phyloP scores from a whole-genome alignment of 2,113 vertebrate species.

The Misgurnus mizolepis region DNA sequence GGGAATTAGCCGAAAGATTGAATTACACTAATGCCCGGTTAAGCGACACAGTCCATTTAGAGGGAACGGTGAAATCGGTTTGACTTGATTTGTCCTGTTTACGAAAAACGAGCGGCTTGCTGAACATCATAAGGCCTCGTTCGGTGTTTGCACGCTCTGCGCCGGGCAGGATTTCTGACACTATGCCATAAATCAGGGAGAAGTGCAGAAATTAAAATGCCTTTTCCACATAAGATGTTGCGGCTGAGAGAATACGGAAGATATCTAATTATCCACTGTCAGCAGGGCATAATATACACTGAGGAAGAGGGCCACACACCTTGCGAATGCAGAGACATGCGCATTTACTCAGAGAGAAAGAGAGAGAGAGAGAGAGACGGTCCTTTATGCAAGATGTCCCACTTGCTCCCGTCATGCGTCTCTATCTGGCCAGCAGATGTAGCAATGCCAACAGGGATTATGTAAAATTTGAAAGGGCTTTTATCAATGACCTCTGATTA shows the following conservation, averaged over 20 bases:
- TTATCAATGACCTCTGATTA: constrained; percentile 5
- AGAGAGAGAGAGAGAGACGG: neutral
- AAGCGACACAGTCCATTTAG: constrained; percentile 27
- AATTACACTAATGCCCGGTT: constrained; percentile 35
- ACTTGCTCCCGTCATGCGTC: constrained; percentile 4
- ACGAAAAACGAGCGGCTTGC: constrained; percentile 22
- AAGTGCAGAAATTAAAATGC: constrained; percentile 35
- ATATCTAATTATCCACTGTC: constrained; percentile 38
- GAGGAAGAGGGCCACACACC: constrained; percentile 40
- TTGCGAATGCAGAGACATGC: neutral
- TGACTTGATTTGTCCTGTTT: constrained; percentile 37
- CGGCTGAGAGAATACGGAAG: constrained; percentile 20
- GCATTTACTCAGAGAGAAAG: neutral
- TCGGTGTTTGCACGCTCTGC: neutral
- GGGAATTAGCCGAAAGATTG: constrained; percentile 35
- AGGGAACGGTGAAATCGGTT: constrained; percentile 13
- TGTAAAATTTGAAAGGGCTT: neutral
- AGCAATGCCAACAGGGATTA: constrained; percentile 21
- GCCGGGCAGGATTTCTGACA: neutral
- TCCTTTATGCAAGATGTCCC: neutral
- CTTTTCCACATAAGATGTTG: constrained; percentile 35
- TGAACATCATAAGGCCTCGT: constrained; percentile 10
- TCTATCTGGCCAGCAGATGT: constrained; percentile 43
- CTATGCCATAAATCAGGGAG: constrained; percentile 17
- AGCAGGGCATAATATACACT: constrained; percentile 30